Percentiles rank a stretch among this genome's conserved stretches.
Conservation (phyloP, 2,888 invertebrate genomes). For the Diadromus collaris region DNA sequence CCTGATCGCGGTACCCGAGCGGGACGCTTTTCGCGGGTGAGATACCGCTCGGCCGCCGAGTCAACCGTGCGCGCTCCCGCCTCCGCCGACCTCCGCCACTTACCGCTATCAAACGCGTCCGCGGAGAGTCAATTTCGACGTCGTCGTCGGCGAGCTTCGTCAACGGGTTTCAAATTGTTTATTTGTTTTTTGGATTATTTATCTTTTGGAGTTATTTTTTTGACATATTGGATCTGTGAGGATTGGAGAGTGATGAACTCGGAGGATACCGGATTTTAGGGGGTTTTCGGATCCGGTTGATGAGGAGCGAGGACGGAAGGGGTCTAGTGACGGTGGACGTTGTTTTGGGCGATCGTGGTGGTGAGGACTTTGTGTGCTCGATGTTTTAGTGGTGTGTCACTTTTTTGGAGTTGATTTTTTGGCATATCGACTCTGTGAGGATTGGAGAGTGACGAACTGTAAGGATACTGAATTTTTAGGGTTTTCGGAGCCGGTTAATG, state of each 20-base stretch:
- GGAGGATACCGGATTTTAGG: not conserved
- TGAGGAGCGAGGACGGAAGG: not conserved
- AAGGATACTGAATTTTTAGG: not conserved
- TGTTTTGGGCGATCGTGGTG: not conserved
- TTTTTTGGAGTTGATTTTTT: too few species aligned
- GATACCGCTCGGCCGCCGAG: constrained; percentile 70
- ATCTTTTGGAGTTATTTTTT: too few species aligned
- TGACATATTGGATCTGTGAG: too few species aligned
- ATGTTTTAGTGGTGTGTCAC: not conserved
- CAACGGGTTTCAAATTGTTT: not conserved
- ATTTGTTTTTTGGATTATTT: not conserved
- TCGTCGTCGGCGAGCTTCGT: not conserved
- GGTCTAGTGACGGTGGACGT: not conserved
- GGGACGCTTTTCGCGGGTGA: constrained; percentile 78
- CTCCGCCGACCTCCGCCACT: constrained; percentile 16
- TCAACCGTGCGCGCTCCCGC: constrained; percentile 54
- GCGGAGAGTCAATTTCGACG: too few species aligned
- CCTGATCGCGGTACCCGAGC: constrained; percentile 78
- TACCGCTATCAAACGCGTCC: not conserved
- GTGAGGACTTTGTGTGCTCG: not conserved
- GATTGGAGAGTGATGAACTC: not conserved
- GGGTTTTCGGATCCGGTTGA: not conserved
- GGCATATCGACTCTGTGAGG: too few species aligned
- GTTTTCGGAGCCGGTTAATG: not conserved
- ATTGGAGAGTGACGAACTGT: not conserved